Percentiles rank a stretch among this genome's conserved stretches.
phyloP scores from a whole-genome alignment of 1,140 invertebrate species.

The Magallana angulata region DNA sequence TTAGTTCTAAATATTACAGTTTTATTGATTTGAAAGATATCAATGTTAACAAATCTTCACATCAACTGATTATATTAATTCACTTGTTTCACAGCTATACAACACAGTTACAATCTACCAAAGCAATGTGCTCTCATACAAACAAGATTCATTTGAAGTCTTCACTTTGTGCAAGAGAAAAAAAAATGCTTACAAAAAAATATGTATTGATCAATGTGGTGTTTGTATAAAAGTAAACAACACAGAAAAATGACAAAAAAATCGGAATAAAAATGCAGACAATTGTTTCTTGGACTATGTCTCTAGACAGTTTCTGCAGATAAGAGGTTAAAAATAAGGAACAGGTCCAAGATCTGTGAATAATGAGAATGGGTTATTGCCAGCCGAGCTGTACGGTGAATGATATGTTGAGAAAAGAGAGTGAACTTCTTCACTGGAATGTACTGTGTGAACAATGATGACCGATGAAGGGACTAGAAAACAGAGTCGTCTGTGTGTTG shows the following conservation, averaged over 20 bases:
- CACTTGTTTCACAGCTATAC: background rate
- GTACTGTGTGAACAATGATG: background rate
- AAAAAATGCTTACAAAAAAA: background rate
- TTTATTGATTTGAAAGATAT: conserved; percentile 38
- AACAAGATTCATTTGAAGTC: background rate
- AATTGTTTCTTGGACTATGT: too few species aligned
- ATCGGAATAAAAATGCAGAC: background rate
- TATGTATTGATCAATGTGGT: background rate
- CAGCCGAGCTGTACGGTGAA: background rate
- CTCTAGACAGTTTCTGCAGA: too few species aligned
- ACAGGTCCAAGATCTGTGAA: too few species aligned
- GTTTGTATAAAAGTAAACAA: background rate
- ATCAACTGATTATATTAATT: conserved; percentile 21
- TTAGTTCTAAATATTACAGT: conserved; percentile 13
- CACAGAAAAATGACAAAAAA: conserved; percentile 5
- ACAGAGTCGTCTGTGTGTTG: background rate
- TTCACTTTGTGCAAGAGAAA: conserved; percentile 24
- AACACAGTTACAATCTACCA: conserved; percentile 34
- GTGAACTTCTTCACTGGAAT: conserved; percentile 23
- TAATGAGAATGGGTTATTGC: background rate
- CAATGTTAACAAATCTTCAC: conserved; percentile 27
- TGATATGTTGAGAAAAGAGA: background rate
- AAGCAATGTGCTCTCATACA: conserved; percentile 18
- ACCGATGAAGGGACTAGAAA: conserved; percentile 16
- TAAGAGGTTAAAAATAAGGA: too few species aligned